These are phyloP conservation scores for Phyllopteryx taeniolatus DNA, from an alignment of 2,113 vertebrate genomes.

Conservation along the genomic window DNA sequence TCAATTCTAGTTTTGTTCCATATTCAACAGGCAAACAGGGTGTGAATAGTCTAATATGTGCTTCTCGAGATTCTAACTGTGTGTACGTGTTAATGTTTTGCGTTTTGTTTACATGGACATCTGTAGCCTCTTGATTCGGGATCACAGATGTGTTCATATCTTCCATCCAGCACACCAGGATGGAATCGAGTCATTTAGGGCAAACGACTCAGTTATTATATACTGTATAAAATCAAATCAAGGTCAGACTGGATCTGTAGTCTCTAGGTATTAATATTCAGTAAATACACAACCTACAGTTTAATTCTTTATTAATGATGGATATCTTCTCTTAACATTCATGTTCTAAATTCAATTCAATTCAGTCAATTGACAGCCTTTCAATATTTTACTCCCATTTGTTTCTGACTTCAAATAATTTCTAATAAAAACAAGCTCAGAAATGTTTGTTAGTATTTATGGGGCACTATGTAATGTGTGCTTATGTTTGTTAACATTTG, in stretches of 20 bases:
- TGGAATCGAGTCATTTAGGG: not conserved
- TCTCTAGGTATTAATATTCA: not conserved
- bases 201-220: not conserved
- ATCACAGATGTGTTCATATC: not conserved
- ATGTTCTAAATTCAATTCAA: not conserved
- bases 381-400: not conserved
- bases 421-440: no score
- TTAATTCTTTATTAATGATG: not conserved
- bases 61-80: constrained; percentile 34
- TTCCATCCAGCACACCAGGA: not conserved
- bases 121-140: not conserved
- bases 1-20: constrained; percentile 42
- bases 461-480: no score
- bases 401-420: no score
- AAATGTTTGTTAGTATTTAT: no score
- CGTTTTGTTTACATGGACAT: constrained; percentile 51
- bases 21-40: constrained; percentile 62
- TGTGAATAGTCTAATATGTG: constrained; percentile 46
- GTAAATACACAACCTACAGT: not conserved
- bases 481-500: no score
- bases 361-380: not conserved
- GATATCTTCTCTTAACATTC: not conserved
- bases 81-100: constrained; percentile 43
- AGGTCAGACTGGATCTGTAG: not conserved
- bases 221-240: not conserved